Base-by-base conservation (phyloP, 1,140 invertebrate species). In the Hesperophylax magnus region DNA sequence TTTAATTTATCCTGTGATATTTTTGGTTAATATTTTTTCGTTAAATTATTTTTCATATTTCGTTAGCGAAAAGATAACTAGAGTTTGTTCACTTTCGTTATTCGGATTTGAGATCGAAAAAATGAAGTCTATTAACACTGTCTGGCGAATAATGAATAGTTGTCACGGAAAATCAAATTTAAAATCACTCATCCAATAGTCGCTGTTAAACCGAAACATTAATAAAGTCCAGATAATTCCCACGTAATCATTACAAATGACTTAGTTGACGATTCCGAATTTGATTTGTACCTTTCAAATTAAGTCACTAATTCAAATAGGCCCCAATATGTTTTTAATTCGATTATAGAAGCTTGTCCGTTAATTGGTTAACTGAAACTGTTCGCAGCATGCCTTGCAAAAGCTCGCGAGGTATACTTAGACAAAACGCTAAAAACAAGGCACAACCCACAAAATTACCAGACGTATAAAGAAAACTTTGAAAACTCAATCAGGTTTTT, bases 281-380 rank as follows among this genome's bases (percentile, higher is more conserved):
- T 69, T 69, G 65, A 69, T 69, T 69, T 69, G 65, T 69, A 69
- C 39, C 34, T 69, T 39, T 69, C 65, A 69, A 69, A 69, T 69
- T 69, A 69, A 18, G 31, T 52, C 65, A 69, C 65, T 69, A 69
- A 69, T 69, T 69, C 65, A 52, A 69, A 69, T 52, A 69, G 65
- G 65, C 65, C 65, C 22, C 65, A 39, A 69, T 69, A 69, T 22
- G 65, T 69, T 69, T 69, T 69, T 69, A 47, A 69, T 69, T 69
- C 34, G 65, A 69, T 69, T 69, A 69, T 17, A 17, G 31, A 20
- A 52, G 31, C 34, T 69, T 1, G 31, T 52, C 31, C 34, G 31
- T 69, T 69, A 69, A 69, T 69, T 69, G 65, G 65, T 47, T 69
- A 69, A 69, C 65, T 22, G 31, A 69, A 69, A 69, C 65, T 69